Conservation (phyloP, 2,113 vertebrate genomes). For the Ctenodactylus gundi region DNA sequence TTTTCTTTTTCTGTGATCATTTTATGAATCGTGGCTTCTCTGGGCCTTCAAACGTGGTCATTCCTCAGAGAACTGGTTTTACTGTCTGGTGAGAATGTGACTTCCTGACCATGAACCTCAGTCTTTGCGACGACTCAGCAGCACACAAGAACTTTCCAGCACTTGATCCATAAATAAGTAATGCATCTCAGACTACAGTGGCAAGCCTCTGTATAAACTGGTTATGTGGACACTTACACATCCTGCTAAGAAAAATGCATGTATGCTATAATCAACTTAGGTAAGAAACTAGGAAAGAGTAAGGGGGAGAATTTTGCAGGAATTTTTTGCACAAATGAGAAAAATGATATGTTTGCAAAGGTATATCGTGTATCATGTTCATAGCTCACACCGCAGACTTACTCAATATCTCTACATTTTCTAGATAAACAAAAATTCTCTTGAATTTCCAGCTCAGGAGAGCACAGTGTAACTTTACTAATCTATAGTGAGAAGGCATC, state of each 20-base stretch:
- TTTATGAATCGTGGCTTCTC: background rate
- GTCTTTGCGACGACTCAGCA: slow-evolving; percentile 34
- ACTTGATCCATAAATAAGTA: slow-evolving; percentile 49
- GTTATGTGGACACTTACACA: background rate
- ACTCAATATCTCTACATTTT: background rate
- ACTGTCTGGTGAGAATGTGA: background rate
- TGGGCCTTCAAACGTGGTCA: background rate
- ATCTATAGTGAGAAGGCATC: background rate
- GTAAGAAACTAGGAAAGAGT: background rate
- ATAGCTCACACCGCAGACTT: background rate
- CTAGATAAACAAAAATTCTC: background rate
- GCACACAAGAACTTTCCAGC: slow-evolving; percentile 4
- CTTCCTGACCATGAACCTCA: background rate
- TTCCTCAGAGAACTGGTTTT: slow-evolving; percentile 29
- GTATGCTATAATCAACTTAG: background rate
- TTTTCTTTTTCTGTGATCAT: slow-evolving; percentile 15
- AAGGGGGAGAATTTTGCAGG: background rate
- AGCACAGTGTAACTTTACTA: background rate
- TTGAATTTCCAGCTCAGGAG: background rate
- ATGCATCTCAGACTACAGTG: slow-evolving; percentile 44
- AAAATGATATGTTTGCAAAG: background rate
- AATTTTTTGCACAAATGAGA: background rate
- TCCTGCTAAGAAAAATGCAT: slow-evolving; percentile 12
- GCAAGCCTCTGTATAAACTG: slow-evolving; percentile 18
- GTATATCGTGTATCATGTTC: background rate